Base-by-base conservation (phyloP, 2,888 invertebrate genomes). In the Piscicola geometra region DNA sequence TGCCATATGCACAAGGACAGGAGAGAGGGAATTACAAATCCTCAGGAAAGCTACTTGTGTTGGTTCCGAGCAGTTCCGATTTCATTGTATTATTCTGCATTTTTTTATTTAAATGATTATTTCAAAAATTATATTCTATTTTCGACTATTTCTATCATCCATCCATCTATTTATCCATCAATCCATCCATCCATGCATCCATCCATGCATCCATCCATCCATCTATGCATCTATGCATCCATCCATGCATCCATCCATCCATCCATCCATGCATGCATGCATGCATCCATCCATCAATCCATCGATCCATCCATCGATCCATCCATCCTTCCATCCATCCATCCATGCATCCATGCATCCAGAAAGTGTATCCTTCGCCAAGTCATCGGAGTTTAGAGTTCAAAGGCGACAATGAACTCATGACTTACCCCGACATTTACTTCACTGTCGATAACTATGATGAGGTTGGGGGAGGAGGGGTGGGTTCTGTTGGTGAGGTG, bases 381-480 rank as follows among this genome's bases (percentile, higher is more conserved):
- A 95, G 95, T 86, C 90, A 94, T 73, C 89, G 98, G 83, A 90
- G 94, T 86, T 98, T 99, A 95, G 94, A 96, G 86, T 93, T 93
- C 18, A 99, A 99, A 87, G 98, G 98, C 64, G 97, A 97, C 83
- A 91, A 93, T 75, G 99, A 99, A 86, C 96, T 97, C 88, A 97
- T 99, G 86, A 95, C 97, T 64, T 99, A 97, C 87, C 99, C 99
- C 1, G 94, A 96, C 88, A 94, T 99, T 82, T 99, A 96, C 87
- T 99, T 99, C 87, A 95, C 95, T 91, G 95, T 98, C 78, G 98
- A 99, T 87, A 96, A 97, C 87, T 98, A 97, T 86, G 97, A 98
- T 86, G 96, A 97, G 90, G 96, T 92, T 56, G 60, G 25, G 9
- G 5, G 25, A 5, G n/a, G 25, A 25, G 60, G 60, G 60, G 60